phyloP scores from a whole-genome alignment of 2,888 invertebrate genomes.

The Craniophora ligustri region DNA sequence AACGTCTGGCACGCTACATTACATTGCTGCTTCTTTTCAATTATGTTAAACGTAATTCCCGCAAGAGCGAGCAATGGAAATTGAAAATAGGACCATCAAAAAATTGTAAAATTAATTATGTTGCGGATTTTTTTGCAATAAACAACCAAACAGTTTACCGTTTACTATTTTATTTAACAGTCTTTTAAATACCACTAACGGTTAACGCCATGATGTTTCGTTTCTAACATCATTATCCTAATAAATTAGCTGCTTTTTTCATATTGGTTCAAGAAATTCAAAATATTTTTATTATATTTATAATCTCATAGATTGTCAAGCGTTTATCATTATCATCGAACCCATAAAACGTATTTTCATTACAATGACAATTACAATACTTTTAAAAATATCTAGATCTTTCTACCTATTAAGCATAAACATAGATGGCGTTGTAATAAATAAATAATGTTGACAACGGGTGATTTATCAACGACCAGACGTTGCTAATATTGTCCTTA shows the following conservation, averaged over 20 bases:
- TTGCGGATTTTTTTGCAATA: not conserved
- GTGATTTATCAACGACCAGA: slow-evolving; percentile 44
- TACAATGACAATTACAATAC: not conserved
- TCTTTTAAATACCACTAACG: too few species aligned
- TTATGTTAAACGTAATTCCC: slow-evolving; percentile 5
- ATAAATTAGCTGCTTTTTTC: too few species aligned
- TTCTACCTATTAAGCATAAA: slow-evolving; percentile 9
- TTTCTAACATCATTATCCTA: slow-evolving; percentile 14
- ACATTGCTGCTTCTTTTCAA: slow-evolving; percentile 14
- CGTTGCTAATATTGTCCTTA: slow-evolving; percentile 18
- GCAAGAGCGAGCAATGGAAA: not conserved
- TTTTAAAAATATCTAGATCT: slow-evolving; percentile 18
- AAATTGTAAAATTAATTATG: not conserved
- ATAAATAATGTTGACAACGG: slow-evolving; percentile 36
- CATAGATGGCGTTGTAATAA: slow-evolving; percentile 37
- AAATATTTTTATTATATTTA: too few species aligned
- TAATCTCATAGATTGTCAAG: too few species aligned
- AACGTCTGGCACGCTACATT: slow-evolving; percentile 17
- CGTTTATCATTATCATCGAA: too few species aligned
- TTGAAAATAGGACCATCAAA: too few species aligned
- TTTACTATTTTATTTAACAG: too few species aligned
- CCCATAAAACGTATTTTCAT: not conserved
- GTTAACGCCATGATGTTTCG: not conserved
- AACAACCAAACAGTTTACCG: too few species aligned
- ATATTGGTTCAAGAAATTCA: too few species aligned